Base-by-base conservation (phyloP, 37 sponge, comb jelly and placozoan genomes). In the Axinella damicornis region DNA sequence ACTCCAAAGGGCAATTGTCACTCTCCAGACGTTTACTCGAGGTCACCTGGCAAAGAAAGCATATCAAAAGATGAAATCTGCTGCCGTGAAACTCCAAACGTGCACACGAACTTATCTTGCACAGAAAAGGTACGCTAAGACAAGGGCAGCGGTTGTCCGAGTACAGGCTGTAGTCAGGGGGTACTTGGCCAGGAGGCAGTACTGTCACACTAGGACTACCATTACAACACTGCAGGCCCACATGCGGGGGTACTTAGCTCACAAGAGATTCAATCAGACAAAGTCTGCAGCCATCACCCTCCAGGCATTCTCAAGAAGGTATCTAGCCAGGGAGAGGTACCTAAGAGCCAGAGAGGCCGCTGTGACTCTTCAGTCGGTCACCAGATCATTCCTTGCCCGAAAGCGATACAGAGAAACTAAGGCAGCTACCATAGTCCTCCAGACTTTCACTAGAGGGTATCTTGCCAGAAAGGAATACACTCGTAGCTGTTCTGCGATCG, bases 221-320 rank as follows among this genome's bases (percentile, higher is more conserved):
- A 57, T 57, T 12, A 0, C 68, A 5, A 41, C 54, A 18, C 6
- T 66, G 9, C 81, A 80, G 22, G 57, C 25, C 2, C 71, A 60
- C 82, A 53, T 17, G 9, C n/a, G 73, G 31, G 53, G 73, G 19
- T 78, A 17, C 53, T 31, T 63, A 2, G 69, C 41, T 19, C 65
- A 62, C 20, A 74, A 37, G 62, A 31, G 36, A 27, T 81, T 52
- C 28, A 65, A 19, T 30, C 11, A 18, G 66, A 12, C 28, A 39
- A 71, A 74, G 52, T 16, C 16, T 30, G 76, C 82, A 34, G 87
- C 83, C 52, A 82, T 71, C 33, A 36, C 36, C 20, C 55, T 93
- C 2, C 94, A 89, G 63, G 46, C 78, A 22, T 25, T 13, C 9
- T 54, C 69, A 28, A 32, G 73, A 40, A 71, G 85, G 30, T 76